Evolutionary conservation across 2,113 vertebrate species (phyloP).

Genomic region (Myanophis thanlyinensis): DNA sequence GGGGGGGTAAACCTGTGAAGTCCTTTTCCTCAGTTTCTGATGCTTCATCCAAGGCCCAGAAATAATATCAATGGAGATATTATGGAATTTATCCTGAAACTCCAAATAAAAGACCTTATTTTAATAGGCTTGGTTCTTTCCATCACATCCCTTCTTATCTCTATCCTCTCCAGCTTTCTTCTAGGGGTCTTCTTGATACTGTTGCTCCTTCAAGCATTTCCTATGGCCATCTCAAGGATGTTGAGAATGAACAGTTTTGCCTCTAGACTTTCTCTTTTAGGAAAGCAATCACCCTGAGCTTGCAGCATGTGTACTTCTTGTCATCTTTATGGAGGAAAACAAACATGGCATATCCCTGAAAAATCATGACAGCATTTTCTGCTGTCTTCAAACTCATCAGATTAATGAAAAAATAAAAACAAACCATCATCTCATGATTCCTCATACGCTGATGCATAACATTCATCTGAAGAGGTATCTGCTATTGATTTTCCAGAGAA

Average conservation of each 20-base stretch:
- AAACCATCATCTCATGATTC: not conserved
- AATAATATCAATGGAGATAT: not conserved
- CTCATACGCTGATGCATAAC: not conserved
- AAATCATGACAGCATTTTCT: not conserved
- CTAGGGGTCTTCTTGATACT: not conserved
- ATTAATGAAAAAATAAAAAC: not conserved
- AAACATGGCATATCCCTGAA: not conserved
- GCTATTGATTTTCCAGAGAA: not conserved
- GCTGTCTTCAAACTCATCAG: not conserved
- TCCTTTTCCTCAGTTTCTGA: not conserved
- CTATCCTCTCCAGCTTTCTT: not conserved
- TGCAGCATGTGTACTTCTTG: not conserved
- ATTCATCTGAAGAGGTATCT: not conserved
- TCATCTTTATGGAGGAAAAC: not conserved
- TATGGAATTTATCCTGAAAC: not conserved
- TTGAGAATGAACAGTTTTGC: not conserved
- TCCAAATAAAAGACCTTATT: not conserved
- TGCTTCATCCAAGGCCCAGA: not conserved
- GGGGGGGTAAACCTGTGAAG: too few species aligned
- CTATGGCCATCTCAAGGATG: not conserved
- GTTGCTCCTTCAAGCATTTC: not conserved
- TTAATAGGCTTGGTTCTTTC: not conserved
- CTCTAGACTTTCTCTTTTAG: not conserved
- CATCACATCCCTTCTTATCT: not conserved
- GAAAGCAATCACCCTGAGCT: not conserved